phyloP scores from a whole-genome alignment of 2,888 invertebrate genomes.

The Osedax fenrisi region DNA sequence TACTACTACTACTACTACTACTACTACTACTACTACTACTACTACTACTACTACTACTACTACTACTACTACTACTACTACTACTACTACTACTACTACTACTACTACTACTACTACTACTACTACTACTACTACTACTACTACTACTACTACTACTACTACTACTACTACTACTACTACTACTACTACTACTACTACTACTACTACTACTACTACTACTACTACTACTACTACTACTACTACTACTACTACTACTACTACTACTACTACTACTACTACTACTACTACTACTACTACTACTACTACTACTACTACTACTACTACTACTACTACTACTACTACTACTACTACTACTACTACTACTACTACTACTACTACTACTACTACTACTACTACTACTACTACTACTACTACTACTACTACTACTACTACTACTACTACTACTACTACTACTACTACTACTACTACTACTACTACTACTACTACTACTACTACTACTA shows the following conservation, averaged over 20 bases:
- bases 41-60: neutral
- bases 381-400: too few relatives aligned
- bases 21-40: neutral
- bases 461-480: too few relatives aligned
- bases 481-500: too few relatives aligned
- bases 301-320: neutral
- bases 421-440: too few relatives aligned
- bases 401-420: too few relatives aligned
- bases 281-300: neutral
- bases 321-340: neutral
- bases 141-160: neutral
- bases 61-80: neutral
- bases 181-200: neutral
- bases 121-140: neutral
- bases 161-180: conserved; percentile 3
- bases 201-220: neutral
- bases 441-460: too few relatives aligned
- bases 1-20: neutral
- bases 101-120: conserved; percentile 3
- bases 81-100: neutral
- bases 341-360: neutral
- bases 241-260: neutral
- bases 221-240: neutral
- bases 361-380: neutral
- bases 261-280: neutral